Percentiles rank a stretch among this genome's conserved stretches.
Evolutionary conservation across 30 jellyfish, hydroid and myxozoan species (phyloP).

Genomic region (Catostylus mosaicus): DNA sequence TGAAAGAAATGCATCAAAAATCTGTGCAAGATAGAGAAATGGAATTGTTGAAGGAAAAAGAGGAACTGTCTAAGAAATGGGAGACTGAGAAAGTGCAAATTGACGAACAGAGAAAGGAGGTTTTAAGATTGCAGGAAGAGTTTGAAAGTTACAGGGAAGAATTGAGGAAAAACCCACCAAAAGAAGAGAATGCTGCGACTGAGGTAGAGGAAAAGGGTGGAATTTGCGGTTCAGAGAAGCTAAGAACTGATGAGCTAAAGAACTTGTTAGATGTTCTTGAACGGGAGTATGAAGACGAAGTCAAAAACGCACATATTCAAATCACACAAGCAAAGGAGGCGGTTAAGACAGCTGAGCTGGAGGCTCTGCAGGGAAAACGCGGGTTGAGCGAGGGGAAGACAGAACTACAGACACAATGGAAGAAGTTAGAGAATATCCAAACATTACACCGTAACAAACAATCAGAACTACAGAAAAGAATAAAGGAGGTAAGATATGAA

Average conservation of each 20-base stretch:
- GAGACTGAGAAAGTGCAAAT: conserved; percentile 71
- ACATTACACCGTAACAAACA: conserved; percentile 73
- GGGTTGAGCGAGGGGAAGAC: conserved; percentile 87
- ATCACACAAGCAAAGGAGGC: conserved; percentile 87
- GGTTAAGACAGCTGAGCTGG: conserved; percentile 86
- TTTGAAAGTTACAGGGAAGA: conserved; percentile 63
- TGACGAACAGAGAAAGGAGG: conserved; percentile 85
- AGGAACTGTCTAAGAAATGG: conserved; percentile 76
- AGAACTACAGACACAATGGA: conserved; percentile 88
- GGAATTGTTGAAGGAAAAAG: conserved; percentile 75
- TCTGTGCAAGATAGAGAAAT: conserved; percentile 73
- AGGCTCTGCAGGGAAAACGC: conserved; percentile 88
- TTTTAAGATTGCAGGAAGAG: conserved; percentile 76
- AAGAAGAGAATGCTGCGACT: conserved; percentile 38
- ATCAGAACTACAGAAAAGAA: conserved; percentile 73
- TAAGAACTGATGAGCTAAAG: conserved; percentile 64
- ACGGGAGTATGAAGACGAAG: conserved; percentile 84
- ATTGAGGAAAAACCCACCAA: conserved; percentile 14
- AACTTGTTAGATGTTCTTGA: conserved; percentile 71
- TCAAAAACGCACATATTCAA: conserved; percentile 80
- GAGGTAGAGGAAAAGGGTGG: conserved; percentile 24
- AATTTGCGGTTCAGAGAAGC: conserved; percentile 8
- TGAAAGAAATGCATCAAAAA: conserved; percentile 80
- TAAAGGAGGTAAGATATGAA: conserved; percentile 60
- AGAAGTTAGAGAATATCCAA: conserved; percentile 75